phyloP scores from a whole-genome alignment of 2,888 invertebrate genomes.

The Amaurobius ferox region DNA sequence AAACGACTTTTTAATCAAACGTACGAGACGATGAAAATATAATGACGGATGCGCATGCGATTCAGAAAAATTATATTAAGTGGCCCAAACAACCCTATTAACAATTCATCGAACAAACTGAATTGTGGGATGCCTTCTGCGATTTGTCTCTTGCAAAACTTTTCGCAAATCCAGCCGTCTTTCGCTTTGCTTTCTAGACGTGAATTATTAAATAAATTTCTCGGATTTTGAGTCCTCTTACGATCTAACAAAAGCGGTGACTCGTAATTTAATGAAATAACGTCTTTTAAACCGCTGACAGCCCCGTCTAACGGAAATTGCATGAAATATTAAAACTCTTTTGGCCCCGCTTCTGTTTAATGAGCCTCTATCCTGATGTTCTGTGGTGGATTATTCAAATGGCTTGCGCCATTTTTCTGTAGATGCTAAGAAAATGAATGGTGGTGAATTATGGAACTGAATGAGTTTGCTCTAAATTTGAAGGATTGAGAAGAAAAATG shows the following conservation, averaged over 20 bases:
- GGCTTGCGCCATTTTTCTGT: slow-evolving; percentile 45
- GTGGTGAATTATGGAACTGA: slow-evolving; percentile 44
- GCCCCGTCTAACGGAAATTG: neutral
- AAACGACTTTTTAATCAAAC: neutral
- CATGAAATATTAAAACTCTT: slow-evolving; percentile 62
- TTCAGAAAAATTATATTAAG: slow-evolving; percentile 4
- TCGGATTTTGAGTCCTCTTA: slow-evolving; percentile 6
- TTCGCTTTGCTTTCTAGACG: neutral
- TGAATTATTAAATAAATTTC: slow-evolving; percentile 59
- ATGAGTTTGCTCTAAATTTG: too few species aligned
- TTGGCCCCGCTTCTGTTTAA: slow-evolving; percentile 19
- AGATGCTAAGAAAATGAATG: slow-evolving; percentile 37
- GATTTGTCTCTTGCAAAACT: neutral
- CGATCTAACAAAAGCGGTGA: slow-evolving; percentile 48
- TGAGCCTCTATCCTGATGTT: neutral
- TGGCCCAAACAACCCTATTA: slow-evolving; percentile 1
- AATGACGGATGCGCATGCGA: neutral
- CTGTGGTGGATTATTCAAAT: slow-evolving; percentile 66
- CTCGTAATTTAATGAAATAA: slow-evolving; percentile 61
- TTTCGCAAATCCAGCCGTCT: neutral
- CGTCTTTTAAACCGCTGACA: slow-evolving; percentile 37
- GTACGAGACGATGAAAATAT: neutral
- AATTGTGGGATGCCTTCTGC: slow-evolving; percentile 16
- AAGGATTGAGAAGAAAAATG: too few species aligned
- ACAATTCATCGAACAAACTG: slow-evolving; percentile 58